Evolutionary conservation across 1,140 invertebrate species (phyloP), one percentile per base, ranked within the genome.

Genomic region (Coboldia fuscipes): DNA sequence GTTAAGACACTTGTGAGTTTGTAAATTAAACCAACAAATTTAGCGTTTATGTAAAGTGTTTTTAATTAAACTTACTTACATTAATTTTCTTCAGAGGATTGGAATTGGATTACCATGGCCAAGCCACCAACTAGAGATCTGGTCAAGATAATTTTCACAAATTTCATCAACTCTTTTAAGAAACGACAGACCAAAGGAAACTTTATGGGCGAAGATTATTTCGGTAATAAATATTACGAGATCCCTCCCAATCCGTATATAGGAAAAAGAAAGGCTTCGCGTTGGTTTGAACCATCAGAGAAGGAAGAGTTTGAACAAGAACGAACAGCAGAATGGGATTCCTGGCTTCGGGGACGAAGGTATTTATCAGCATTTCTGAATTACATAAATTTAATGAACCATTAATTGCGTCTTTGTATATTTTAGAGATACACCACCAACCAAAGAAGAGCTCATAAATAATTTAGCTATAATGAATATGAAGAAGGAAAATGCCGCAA

Each of bases 211-310:
- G 64, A 68, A 47, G 82, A 88, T 58, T 67, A 73, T 42, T 66
- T 74, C 46, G 80, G 81, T 2, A 86, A 81, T 45, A 70, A 71
- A 45, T 88, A 82, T 52, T 88, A 62, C 50, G 80, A 88, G 59
- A 72, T 75, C 35, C 65, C 67, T 13, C 54, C 68, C 28, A 57
- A 70, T 50, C 60, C 65, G 2, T 57, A 60, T 15, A 51, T 56
- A 23, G 66, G 63, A 1, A 70, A 66, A 45, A 60, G 67, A 28
- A 71, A 61, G 41, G 43, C 67, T 1, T 61, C 61, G 1, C 53
- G 82, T 34, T 84, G 69, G 66, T 85, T 80, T 57, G 65, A 65
- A 36, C 75, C 80, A 1, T 46, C 56, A 0, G 57, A 61, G 14
- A 66, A 69, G 26, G 57, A 67, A 0, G 39, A 65, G 43, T 73